Percentiles rank a stretch among this genome's conserved stretches.
These are phyloP conservation scores for Sycon ciliatum DNA, from an alignment of 37 sponge, comb jelly and placozoan species.

Conservation along the genomic window DNA sequence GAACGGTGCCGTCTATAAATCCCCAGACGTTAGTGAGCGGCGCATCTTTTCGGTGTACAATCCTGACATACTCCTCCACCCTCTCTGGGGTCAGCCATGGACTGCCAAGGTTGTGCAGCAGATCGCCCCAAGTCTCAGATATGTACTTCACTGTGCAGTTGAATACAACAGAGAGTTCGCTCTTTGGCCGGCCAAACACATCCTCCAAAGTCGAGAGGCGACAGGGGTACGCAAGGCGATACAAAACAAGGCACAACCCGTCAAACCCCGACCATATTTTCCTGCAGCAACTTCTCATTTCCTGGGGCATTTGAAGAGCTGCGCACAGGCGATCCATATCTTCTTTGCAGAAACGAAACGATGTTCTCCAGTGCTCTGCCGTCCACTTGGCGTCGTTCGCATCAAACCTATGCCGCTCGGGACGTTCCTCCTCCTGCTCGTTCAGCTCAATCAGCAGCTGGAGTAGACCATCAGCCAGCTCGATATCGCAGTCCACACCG, in stretches of 20 bases:
- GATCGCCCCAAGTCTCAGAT: neutral
- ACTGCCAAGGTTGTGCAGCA: neutral
- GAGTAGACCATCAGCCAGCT: too few species aligned
- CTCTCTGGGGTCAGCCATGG: neutral
- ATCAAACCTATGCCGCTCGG: neutral
- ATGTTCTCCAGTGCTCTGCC: neutral
- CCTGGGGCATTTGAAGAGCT: neutral
- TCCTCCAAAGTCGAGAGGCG: too few species aligned
- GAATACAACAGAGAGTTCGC: neutral
- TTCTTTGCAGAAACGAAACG: neutral
- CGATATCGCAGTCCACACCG: too few species aligned
- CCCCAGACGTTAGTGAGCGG: neutral
- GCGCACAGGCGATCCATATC: neutral
- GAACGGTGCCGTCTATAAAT: neutral
- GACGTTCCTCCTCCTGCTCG: neutral
- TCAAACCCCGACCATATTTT: neutral
- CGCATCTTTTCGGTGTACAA: neutral
- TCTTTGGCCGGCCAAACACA: neutral
- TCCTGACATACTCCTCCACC: neutral
- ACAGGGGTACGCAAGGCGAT: neutral
- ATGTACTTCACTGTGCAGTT: neutral
- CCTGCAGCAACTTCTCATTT: neutral
- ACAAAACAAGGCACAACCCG: neutral
- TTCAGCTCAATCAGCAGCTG: neutral
- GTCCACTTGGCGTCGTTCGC: neutral